Base-by-base conservation (phyloP, 2,888 invertebrate genomes). In the Tiliacea citrago region DNA sequence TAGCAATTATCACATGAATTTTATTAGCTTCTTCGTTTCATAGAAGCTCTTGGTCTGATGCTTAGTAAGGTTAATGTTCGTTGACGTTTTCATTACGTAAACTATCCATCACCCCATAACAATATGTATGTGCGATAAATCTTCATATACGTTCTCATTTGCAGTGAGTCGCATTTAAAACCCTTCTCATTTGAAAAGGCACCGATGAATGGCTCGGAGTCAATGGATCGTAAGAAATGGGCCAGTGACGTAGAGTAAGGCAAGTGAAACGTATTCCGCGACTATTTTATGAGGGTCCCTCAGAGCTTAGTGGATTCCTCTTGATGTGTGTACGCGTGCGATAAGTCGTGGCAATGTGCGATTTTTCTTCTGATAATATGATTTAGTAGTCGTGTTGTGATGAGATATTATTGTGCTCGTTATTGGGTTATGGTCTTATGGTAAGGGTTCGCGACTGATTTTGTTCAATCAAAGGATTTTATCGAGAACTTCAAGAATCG, bases 201-300 rank as follows among this genome's bases (percentile, higher is more conserved):
- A 90, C 92, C 93, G 92, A 93, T 95, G 96, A 96, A 95, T 96
- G 93, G 94, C 89, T 90, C 87, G 84, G 89, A 95, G 95, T 95
- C 96, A 96, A 96, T 96, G 95, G 95, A 92, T 94, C 93, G 95
- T 94, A 95, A 95, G 96, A 95, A 95, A 95, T 95, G 93, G 94
- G 95, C 94, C 93, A 94, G 93, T 93, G 93, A 94, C 92, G 93
- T 92, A 91, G 89, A 91, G 90, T 87, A 90, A 90, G 91, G 92
- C 93, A 93, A 93, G 94, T 93, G 93, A 93, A 93, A 92, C 89
- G 91, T 90, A 91, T 90, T 92, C 86, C 73, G 74, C 86, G 85
- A 88, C 94, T 92, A 93, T 86, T 90, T 84, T 92, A 92, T 85
- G 75, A 61, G 87, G 93, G 91, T 83, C 93, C 82, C 88, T 86